These are phyloP conservation scores for Orthosia gracilis DNA, from an alignment of 2,888 invertebrate genomes.

Conservation along the genomic window DNA sequence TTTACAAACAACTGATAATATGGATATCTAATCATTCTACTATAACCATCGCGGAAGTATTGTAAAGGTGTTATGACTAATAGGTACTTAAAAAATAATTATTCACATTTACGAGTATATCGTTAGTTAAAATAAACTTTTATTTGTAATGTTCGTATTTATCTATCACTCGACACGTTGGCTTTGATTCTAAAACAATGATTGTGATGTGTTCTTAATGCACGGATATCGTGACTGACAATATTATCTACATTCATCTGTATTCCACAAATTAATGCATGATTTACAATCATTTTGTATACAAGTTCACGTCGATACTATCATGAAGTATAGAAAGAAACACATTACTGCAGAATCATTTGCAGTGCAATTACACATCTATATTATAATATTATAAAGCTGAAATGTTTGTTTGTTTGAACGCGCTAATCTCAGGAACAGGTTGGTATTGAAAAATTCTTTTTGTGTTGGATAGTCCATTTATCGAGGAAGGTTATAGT, in stretches of 20 bases:
- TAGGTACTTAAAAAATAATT: background rate
- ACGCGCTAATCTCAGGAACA: too few species aligned
- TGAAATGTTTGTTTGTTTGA: too few species aligned
- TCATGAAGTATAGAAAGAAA: constrained; percentile 10
- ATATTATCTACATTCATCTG: constrained; percentile 41
- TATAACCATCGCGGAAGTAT: background rate
- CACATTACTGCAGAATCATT: constrained; percentile 42
- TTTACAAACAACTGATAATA: background rate
- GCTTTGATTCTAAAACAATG: constrained; percentile 48
- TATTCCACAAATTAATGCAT: constrained; percentile 42
- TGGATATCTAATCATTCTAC: background rate
- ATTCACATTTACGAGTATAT: constrained; percentile 11
- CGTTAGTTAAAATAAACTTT: constrained; percentile 38
- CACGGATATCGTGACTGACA: constrained; percentile 60
- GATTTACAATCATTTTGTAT: constrained; percentile 43
- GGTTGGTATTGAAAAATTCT: too few species aligned
- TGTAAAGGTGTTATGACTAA: background rate
- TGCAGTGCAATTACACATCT: constrained; percentile 8
- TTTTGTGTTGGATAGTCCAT: too few species aligned
- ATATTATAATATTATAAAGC: too few species aligned
- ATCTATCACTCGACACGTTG: constrained; percentile 36
- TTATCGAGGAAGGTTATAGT: too few species aligned
- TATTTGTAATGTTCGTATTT: constrained; percentile 27
- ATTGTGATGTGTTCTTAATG: constrained; percentile 61
- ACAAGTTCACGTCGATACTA: constrained; percentile 29